Conservation (phyloP, 2,113 vertebrate species). For the Salvelinus namaycush region DNA sequence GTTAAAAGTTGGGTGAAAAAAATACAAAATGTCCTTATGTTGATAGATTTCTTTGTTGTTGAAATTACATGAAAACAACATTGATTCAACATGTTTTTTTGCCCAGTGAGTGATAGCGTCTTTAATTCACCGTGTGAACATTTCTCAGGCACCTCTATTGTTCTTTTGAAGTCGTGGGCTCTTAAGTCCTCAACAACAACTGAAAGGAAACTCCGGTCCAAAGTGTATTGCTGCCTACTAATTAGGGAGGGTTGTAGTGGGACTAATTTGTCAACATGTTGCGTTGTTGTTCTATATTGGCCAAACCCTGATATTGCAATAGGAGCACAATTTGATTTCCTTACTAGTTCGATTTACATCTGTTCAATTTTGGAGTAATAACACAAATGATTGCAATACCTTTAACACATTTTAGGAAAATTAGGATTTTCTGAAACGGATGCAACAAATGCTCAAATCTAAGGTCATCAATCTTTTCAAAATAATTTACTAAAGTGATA, state of each 20-base stretch:
- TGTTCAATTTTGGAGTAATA: too few species aligned
- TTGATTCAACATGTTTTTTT: too few species aligned
- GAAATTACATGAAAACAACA: too few species aligned
- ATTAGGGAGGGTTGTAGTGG: not conserved
- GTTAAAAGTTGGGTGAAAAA: too few species aligned
- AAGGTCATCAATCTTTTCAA: too few species aligned
- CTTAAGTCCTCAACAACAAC: not conserved
- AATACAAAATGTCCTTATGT: too few species aligned
- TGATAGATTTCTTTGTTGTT: too few species aligned
- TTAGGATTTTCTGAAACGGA: too few species aligned
- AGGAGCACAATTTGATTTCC: not conserved
- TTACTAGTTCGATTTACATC: not conserved
- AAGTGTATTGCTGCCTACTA: not conserved
- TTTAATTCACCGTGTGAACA: conserved; percentile 27
- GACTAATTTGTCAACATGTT: not conserved
- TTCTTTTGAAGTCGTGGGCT: not conserved
- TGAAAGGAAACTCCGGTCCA: not conserved
- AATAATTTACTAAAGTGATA: too few species aligned
- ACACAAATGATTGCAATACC: too few species aligned
- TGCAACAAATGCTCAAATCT: too few species aligned
- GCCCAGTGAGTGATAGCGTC: conserved; percentile 12
- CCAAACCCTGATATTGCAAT: not conserved
- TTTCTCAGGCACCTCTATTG: not conserved
- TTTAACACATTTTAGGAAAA: too few species aligned
- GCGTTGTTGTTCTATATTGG: not conserved